Evolutionary conservation across 2,113 vertebrate species (phyloP).

Genomic region (Xiphias gladius): DNA sequence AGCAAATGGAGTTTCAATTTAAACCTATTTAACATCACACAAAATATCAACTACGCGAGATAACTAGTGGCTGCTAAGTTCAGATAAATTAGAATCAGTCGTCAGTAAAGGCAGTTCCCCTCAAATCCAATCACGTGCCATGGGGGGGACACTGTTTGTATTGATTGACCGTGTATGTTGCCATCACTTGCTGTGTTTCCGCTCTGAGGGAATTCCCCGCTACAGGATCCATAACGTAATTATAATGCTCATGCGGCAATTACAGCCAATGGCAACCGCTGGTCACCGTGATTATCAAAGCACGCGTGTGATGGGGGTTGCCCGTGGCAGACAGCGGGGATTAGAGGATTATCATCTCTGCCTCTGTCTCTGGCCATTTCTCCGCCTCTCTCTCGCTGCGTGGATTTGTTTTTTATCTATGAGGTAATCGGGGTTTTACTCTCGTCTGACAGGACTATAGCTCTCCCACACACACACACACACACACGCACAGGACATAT

Average conservation of each 20-base stretch:
- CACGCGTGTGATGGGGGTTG: constrained; percentile 34
- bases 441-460: constrained; percentile 62
- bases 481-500: constrained; percentile 2
- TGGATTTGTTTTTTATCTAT: constrained; percentile 69
- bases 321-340: constrained; percentile 50
- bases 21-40: not conserved
- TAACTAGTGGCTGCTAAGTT: too few relatives aligned
- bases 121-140: not conserved
- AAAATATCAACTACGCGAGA: not conserved
- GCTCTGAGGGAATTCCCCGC: constrained; percentile 28
- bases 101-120: not conserved
- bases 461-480: constrained; percentile 46
- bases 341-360: constrained; percentile 58
- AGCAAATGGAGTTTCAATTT: not conserved
- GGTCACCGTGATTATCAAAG: constrained; percentile 37
- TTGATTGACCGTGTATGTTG: constrained; percentile 5
- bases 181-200: constrained; percentile 5
- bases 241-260: constrained; percentile 29
- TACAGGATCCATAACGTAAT: constrained; percentile 55
- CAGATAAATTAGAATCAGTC: not conserved
- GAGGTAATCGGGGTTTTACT: constrained; percentile 60
- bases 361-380: constrained; percentile 33
- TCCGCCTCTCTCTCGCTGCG: constrained; percentile 9
- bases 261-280: constrained; percentile 25
- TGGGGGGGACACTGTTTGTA: not conserved